Percentiles rank a stretch among this genome's conserved stretches.
Conservation (phyloP, 2,888 invertebrate genomes). For the Amaurobius ferox region DNA sequence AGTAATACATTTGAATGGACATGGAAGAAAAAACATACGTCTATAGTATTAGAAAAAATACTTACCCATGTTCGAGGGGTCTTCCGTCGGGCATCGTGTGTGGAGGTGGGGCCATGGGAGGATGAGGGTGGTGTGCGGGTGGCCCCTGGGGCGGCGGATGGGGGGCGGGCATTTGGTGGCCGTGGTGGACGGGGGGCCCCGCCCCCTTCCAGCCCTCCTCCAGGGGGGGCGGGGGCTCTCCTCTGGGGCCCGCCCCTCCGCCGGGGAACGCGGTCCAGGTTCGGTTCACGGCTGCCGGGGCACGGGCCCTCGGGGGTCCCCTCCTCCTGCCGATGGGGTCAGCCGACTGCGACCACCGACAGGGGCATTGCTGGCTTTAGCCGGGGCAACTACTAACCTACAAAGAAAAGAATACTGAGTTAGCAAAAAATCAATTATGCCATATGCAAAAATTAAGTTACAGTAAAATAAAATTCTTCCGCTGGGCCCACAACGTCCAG, state of each 20-base stretch:
- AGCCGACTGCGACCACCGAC: constrained; percentile 28
- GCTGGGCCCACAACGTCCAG: too few relatives aligned
- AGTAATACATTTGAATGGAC: too few relatives aligned
- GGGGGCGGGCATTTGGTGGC: constrained; percentile 61
- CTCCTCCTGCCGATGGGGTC: constrained; percentile 59
- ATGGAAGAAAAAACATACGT: too few relatives aligned
- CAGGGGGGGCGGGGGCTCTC: constrained; percentile 61
- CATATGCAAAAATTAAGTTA: too few relatives aligned
- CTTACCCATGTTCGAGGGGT: constrained; percentile 71
- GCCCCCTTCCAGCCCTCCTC: constrained; percentile 70
- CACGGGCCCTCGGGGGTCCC: constrained; percentile 76
- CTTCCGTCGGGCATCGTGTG: constrained; percentile 72
- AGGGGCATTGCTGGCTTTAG: constrained; percentile 36
- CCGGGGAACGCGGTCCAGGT: constrained; percentile 68
- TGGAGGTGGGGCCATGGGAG: constrained; percentile 57
- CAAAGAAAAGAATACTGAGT: constrained; percentile 10
- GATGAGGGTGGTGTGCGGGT: constrained; percentile 37
- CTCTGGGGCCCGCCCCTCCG: constrained; percentile 59
- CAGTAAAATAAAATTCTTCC: too few relatives aligned
- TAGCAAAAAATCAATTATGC: too few relatives aligned
- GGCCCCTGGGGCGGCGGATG: constrained; percentile 56
- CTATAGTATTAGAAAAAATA: not conserved
- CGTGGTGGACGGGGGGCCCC: constrained; percentile 71
- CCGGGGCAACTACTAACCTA: constrained; percentile 11
- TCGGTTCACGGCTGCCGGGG: constrained; percentile 69